Conservation (phyloP, 92 coral and sea anemone genomes). For the Parazoanthus darwini region DNA sequence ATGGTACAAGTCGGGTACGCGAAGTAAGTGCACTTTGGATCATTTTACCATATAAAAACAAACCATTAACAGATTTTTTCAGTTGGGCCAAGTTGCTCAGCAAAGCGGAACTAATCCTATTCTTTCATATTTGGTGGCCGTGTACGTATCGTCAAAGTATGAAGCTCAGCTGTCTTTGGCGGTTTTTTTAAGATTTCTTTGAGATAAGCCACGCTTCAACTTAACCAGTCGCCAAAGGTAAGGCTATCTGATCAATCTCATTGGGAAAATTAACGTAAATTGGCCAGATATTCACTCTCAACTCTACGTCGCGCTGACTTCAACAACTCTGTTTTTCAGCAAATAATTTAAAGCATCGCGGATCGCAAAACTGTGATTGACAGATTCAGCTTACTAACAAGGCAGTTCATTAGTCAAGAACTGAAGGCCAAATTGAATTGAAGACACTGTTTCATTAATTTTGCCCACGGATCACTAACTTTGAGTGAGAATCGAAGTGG, state of each 20-base stretch:
- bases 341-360: background rate
- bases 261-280: background rate
- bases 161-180: background rate
- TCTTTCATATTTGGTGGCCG: conserved; percentile 14
- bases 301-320: background rate
- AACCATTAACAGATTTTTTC: conserved; percentile 13
- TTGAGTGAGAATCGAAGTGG: background rate
- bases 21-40: background rate
- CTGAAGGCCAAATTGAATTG: background rate
- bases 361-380: conserved; percentile 17
- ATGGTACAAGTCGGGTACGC: background rate
- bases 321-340: background rate
- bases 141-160: background rate
- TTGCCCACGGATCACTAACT: background rate
- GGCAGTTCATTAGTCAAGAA: background rate
- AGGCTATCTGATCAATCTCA: background rate
- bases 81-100: background rate
- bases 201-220: background rate
- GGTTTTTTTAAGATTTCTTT: background rate
- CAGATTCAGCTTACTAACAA: background rate
- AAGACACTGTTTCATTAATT: background rate
- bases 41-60: conserved; percentile 1
- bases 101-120: conserved; percentile 3
- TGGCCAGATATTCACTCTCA: background rate
- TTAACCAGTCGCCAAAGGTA: background rate